These are phyloP conservation scores for Nemoura dubitans DNA, from an alignment of 2,888 invertebrate genomes.

Conservation along the genomic window DNA sequence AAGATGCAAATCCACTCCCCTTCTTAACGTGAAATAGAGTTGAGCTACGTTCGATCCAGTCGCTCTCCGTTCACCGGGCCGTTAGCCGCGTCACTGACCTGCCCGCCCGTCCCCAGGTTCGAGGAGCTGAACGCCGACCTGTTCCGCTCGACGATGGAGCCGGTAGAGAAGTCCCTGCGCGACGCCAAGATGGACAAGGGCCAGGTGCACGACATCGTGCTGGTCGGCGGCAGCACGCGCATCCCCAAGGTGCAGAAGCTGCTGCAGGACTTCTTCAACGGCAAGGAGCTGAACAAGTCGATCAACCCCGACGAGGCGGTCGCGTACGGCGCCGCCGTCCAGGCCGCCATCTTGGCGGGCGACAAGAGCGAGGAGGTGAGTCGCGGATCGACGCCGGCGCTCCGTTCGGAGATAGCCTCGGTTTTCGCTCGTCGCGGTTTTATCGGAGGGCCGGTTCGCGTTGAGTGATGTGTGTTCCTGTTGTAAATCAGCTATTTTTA, in stretches of 20 bases:
- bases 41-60: no score
- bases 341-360: slow-evolving; percentile 91
- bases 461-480: no score
- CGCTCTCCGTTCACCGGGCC: no score
- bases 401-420: no score
- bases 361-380: slow-evolving; percentile 62
- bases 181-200: slow-evolving; percentile 97
- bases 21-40: no score
- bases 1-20: no score
- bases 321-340: slow-evolving; percentile 91
- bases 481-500: no score
- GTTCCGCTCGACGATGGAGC: slow-evolving; percentile 86
- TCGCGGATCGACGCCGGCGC: no score
- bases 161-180: slow-evolving; percentile 76
- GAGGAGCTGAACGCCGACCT: slow-evolving; percentile 96
- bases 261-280: slow-evolving; percentile 86
- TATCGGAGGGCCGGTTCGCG: no score
- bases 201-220: slow-evolving; percentile 88
- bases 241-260: slow-evolving; percentile 77
- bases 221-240: slow-evolving; percentile 96
- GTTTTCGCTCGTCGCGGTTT: no score
- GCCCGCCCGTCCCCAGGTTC: slow-evolving; percentile 63
- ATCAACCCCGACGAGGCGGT: slow-evolving; percentile 99
- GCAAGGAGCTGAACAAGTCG: slow-evolving; percentile 94
- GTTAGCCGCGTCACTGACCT: background rate